Conservation (phyloP, 2,113 vertebrate genomes). For the Jacana jacana region DNA sequence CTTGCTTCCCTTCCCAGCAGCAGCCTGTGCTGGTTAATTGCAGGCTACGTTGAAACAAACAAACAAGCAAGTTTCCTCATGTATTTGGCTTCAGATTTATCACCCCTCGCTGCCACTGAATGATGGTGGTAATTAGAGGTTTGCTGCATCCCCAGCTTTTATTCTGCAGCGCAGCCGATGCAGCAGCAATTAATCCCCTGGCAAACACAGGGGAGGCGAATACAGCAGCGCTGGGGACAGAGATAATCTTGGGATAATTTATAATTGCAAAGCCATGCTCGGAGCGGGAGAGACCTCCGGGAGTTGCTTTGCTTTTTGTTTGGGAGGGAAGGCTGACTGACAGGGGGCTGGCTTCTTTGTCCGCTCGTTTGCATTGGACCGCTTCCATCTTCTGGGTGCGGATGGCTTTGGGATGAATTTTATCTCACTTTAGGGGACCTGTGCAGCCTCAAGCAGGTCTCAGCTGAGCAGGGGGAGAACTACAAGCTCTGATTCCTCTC, state of each 20-base stretch:
- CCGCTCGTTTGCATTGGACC: neutral
- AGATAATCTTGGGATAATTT: slow-evolving; percentile 54
- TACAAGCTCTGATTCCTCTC: neutral
- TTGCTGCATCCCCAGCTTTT: neutral
- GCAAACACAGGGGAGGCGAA: slow-evolving; percentile 2
- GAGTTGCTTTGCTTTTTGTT: neutral
- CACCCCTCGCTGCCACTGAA: neutral
- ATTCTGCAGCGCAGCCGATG: neutral
- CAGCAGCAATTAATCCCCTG: slow-evolving; percentile 20
- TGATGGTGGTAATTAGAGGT: neutral
- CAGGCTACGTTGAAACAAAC: neutral
- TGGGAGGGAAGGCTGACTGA: neutral
- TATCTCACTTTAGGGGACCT: neutral
- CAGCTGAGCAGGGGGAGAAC: neutral
- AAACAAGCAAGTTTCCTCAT: neutral
- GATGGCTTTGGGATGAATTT: neutral
- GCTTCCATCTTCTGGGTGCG: neutral
- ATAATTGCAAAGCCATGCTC: slow-evolving; percentile 20
- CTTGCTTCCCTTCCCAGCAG: neutral
- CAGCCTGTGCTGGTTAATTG: neutral
- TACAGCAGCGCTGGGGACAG: neutral
- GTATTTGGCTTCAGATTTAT: slow-evolving; percentile 31
- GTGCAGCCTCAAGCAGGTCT: neutral
- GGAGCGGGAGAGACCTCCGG: neutral
- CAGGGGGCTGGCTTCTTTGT: neutral